Evolutionary conservation across 2,113 vertebrate genomes (phyloP).

Genomic region (Agelaius tricolor): DNA sequence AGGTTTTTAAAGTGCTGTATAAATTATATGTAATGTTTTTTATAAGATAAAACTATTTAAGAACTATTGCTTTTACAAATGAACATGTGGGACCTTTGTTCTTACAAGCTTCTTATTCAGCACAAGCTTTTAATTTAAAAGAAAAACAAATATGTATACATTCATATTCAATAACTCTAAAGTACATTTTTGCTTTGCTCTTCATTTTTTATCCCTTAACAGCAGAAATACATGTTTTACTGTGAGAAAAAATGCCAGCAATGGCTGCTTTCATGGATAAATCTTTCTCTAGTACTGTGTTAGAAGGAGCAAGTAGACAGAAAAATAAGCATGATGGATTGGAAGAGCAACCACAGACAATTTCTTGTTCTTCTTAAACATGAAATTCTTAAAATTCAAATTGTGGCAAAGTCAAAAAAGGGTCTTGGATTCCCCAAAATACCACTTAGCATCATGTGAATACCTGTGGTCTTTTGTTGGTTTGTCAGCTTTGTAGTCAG

Average conservation of each 20-base stretch:
- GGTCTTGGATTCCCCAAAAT: neutral
- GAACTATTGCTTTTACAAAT: neutral
- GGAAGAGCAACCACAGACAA: neutral
- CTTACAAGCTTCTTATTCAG: neutral
- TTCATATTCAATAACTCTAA: neutral
- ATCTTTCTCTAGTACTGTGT: neutral
- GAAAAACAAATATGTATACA: neutral
- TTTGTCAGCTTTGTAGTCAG: constrained; percentile 11
- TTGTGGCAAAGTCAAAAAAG: neutral
- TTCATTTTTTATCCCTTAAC: neutral
- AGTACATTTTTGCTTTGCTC: neutral
- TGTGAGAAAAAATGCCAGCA: neutral
- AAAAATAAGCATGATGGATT: neutral
- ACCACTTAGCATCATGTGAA: neutral
- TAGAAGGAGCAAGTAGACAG: neutral
- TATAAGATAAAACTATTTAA: neutral
- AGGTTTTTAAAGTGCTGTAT: neutral
- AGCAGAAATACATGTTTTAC: neutral
- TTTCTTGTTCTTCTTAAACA: neutral
- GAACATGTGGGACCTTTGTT: neutral
- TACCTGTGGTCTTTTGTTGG: constrained; percentile 46
- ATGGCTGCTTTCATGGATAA: neutral
- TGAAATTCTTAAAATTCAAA: neutral
- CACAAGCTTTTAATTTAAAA: neutral
- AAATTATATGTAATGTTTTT: neutral